phyloP scores from a whole-genome alignment of 2,797 vertebrate genomes.

The Anisognathus igniventris region DNA sequence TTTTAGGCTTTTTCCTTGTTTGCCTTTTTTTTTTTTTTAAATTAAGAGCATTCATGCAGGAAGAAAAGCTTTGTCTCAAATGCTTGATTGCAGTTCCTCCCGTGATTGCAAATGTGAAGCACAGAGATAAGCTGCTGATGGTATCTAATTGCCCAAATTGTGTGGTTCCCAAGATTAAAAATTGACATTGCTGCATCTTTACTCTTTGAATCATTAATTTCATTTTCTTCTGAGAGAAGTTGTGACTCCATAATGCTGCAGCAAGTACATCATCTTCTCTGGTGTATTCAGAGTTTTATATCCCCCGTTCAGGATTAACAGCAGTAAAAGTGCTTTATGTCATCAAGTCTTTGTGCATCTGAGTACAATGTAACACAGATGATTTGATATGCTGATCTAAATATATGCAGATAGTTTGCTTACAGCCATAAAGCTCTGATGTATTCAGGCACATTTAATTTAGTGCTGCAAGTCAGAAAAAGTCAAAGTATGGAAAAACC shows the following conservation, averaged over 20 bases:
- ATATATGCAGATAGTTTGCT: not conserved
- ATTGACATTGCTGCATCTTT: not conserved
- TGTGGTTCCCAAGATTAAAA: not conserved
- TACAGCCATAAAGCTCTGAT: not conserved
- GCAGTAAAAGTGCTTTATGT: not conserved
- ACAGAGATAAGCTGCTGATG: not conserved
- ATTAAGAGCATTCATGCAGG: not conserved
- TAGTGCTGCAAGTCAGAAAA: not conserved
- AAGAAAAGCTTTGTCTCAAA: conserved; percentile 6
- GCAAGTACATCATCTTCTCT: not conserved
- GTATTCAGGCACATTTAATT: not conserved
- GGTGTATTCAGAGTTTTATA: not conserved
- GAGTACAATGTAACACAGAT: not conserved
- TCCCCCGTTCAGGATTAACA: not conserved
- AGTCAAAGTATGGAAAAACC: not conserved
- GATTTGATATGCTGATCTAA: not conserved
- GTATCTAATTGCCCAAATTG: not conserved
- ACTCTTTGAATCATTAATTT: not conserved
- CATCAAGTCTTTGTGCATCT: not conserved
- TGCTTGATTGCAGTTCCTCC: conserved; percentile 1
- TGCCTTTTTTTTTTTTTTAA: not conserved
- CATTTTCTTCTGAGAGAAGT: not conserved
- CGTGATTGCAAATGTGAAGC: not conserved
- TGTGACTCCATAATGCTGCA: not conserved
- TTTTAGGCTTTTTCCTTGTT: not conserved